These are phyloP conservation scores for Enteromius trimaculatus DNA, from an alignment of 2,797 vertebrate genomes.

Conservation along the genomic window DNA sequence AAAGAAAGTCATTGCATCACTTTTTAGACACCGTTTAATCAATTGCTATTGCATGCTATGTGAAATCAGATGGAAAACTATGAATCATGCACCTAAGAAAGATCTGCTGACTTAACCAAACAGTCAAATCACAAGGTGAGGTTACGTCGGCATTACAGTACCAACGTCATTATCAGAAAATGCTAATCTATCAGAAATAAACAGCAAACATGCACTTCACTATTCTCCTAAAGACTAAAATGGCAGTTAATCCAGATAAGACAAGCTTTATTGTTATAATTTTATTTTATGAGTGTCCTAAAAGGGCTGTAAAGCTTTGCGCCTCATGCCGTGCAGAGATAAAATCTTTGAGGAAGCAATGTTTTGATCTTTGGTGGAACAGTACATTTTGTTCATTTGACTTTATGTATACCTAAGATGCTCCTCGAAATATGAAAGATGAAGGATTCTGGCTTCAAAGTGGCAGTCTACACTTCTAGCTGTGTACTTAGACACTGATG, in stretches of 20 bases:
- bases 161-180: background rate
- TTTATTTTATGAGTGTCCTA: slow-evolving; percentile 1
- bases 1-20: background rate
- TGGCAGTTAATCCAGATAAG: background rate
- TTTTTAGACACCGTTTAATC: background rate
- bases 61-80: background rate
- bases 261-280: background rate
- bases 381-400: background rate
- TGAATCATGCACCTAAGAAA: background rate
- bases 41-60: background rate
- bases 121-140: slow-evolving; percentile 2
- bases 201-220: background rate
- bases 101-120: background rate
- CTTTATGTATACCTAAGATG: background rate
- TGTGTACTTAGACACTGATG: slow-evolving; percentile 29
- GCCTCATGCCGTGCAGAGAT: background rate
- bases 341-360: background rate
- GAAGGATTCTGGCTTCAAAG: background rate
- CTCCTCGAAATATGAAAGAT: background rate
- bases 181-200: background rate
- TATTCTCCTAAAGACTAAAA: slow-evolving; percentile 4
- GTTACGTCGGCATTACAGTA: background rate
- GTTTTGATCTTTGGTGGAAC: background rate
- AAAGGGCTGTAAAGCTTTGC: slow-evolving; percentile 1
- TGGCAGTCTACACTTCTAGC: background rate